Conservation (phyloP, 2,888 invertebrate genomes). For the Eueremaeus valkanovi region DNA sequence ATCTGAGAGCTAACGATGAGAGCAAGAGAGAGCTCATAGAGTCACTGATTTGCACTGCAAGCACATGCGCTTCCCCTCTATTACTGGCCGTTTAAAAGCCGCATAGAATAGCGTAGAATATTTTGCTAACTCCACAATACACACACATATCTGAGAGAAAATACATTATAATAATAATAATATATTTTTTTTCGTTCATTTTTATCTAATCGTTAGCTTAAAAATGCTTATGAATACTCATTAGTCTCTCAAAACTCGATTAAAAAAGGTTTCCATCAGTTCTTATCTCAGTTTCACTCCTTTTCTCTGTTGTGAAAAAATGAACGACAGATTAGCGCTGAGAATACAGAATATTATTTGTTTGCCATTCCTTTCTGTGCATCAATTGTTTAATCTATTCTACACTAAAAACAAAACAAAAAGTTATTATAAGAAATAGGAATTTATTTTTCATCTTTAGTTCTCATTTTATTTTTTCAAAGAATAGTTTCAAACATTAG, state of each 20-base stretch:
- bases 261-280: neutral
- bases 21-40: neutral
- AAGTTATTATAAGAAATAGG: neutral
- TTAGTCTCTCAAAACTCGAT: neutral
- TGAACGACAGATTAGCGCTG: neutral
- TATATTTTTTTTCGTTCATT: neutral
- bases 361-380: neutral
- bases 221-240: constrained; percentile 22
- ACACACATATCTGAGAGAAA: neutral
- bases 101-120: neutral
- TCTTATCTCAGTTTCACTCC: neutral
- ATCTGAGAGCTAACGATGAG: constrained; percentile 1
- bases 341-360: neutral
- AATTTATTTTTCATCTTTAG: neutral
- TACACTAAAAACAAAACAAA: neutral
- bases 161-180: constrained; percentile 1
- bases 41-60: neutral
- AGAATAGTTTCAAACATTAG: neutral
- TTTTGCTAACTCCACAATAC: no score
- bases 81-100: neutral
- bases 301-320: neutral
- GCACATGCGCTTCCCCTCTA: constrained; percentile 8
- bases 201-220: constrained; percentile 1
- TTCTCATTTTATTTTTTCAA: neutral
- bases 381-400: neutral